phyloP scores from a whole-genome alignment of 1,140 invertebrate species.

The Drosophila melanica region DNA sequence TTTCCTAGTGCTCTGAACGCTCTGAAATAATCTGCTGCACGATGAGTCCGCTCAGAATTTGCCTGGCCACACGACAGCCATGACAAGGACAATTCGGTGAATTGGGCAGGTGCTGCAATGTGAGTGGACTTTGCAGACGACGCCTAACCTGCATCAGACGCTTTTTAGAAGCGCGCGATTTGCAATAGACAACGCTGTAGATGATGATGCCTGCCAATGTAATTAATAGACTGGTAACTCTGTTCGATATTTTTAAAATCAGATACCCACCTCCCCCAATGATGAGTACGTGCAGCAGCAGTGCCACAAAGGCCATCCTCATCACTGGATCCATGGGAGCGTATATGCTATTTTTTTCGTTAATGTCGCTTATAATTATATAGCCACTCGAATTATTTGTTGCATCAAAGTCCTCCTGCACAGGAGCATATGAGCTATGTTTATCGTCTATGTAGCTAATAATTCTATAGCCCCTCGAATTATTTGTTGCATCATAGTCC shows the following conservation, averaged over 20 bases:
- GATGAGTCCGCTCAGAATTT: slow-evolving; percentile 50
- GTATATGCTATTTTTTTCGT: not conserved
- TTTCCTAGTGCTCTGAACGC: slow-evolving; percentile 1
- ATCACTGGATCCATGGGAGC: slow-evolving; percentile 14
- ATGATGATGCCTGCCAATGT: slow-evolving; percentile 48
- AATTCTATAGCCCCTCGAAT: slow-evolving; percentile 17
- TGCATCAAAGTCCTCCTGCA: slow-evolving; percentile 32
- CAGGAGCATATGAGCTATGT: not conserved
- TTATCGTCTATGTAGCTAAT: slow-evolving; percentile 5
- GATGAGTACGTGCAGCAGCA: slow-evolving; percentile 55
- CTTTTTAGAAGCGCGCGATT: slow-evolving; percentile 4
- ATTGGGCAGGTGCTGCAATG: slow-evolving; percentile 46
- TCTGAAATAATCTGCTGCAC: slow-evolving; percentile 37
- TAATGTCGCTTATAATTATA: slow-evolving; percentile 8
- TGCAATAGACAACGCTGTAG: slow-evolving; percentile 47
- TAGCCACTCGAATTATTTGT: slow-evolving; percentile 24
- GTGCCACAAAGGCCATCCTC: slow-evolving; percentile 39
- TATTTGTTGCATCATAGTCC: slow-evolving; percentile 32
- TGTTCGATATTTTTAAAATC: not conserved
- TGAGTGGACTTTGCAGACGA: slow-evolving; percentile 24
- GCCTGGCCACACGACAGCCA: slow-evolving; percentile 46
- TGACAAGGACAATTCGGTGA: slow-evolving; percentile 48
- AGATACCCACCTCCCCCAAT: slow-evolving; percentile 47
- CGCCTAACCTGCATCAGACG: slow-evolving; percentile 2
- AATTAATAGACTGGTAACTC: slow-evolving; percentile 4